phyloP scores from a whole-genome alignment of 2,797 vertebrate species.

The Aselliscus stoliczkanus region DNA sequence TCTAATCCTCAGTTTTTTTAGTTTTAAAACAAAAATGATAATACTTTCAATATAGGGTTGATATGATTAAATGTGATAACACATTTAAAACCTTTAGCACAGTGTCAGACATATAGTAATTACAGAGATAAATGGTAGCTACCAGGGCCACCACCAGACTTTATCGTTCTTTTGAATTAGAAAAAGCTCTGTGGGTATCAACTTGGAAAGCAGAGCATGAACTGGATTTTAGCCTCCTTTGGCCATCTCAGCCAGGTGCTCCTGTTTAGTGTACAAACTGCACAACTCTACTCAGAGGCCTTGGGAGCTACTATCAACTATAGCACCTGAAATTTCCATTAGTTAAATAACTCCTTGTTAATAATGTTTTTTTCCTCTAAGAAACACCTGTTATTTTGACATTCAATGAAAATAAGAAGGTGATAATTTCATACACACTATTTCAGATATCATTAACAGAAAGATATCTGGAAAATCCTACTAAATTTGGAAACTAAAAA shows the following conservation, averaged over 20 bases:
- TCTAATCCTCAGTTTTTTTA: background rate
- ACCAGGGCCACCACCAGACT: background rate
- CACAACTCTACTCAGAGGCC: background rate
- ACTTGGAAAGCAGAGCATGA: background rate
- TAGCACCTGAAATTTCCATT: background rate
- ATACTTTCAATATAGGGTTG: background rate
- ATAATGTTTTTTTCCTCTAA: background rate
- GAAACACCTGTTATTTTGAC: background rate
- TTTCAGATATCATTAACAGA: background rate
- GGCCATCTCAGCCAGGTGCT: background rate
- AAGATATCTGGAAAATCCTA: background rate
- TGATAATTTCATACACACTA: background rate
- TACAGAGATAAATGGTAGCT: constrained; percentile 10
- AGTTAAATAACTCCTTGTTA: background rate
- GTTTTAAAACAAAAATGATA: constrained; percentile 43
- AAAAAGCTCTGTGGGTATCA: background rate
- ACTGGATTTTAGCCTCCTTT: background rate
- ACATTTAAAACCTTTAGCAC: constrained; percentile 34
- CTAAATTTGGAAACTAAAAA: constrained; percentile 16
- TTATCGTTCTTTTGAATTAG: background rate
- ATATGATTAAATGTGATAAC: constrained; percentile 34
- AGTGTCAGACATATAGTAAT: constrained; percentile 3
- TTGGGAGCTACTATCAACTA: background rate
- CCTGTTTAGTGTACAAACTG: background rate
- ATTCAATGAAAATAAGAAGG: background rate